phyloP scores from a whole-genome alignment of 2,888 invertebrate genomes.

The Cecidostiba fungosa region DNA sequence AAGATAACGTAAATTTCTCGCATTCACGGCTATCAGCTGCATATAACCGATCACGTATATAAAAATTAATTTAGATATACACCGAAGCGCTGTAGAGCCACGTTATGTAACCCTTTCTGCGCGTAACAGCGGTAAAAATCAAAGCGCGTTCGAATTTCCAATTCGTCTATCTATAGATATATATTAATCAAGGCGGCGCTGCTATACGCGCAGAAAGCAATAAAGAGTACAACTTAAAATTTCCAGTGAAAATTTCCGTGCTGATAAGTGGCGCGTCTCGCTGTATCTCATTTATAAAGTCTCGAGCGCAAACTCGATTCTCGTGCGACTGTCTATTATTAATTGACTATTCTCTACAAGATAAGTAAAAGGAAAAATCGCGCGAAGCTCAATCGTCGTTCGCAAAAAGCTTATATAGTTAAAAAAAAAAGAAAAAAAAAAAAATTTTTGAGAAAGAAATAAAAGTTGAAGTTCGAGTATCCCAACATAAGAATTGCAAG shows the following conservation, averaged over 20 bases:
- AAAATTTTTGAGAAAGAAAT: neutral
- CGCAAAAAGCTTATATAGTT: neutral
- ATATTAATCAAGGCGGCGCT: neutral
- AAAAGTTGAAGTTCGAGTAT: no score
- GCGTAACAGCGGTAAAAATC: neutral
- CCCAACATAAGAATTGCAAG: neutral
- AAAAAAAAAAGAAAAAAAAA: neutral
- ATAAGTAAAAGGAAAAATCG: no score
- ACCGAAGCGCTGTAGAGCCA: neutral
- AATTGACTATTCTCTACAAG: neutral
- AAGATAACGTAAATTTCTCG: neutral
- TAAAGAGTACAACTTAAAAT: constrained; percentile 3
- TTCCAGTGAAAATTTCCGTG: constrained; percentile 37
- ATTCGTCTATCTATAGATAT: neutral
- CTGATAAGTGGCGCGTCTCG: constrained; percentile 8
- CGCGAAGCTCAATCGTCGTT: constrained; percentile 11
- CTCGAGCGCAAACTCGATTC: constrained; percentile 5
- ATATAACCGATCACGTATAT: neutral
- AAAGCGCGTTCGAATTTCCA: neutral
- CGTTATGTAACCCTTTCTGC: neutral
- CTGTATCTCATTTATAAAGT: constrained; percentile 20
- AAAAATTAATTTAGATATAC: constrained; percentile 5
- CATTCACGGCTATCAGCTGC: neutral
- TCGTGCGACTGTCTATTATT: neutral
- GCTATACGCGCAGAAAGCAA: neutral